Evolutionary conservation across 2,888 invertebrate genomes (phyloP), one percentile per base, ranked within the genome.

Genomic region (Epinotia bilunana): DNA sequence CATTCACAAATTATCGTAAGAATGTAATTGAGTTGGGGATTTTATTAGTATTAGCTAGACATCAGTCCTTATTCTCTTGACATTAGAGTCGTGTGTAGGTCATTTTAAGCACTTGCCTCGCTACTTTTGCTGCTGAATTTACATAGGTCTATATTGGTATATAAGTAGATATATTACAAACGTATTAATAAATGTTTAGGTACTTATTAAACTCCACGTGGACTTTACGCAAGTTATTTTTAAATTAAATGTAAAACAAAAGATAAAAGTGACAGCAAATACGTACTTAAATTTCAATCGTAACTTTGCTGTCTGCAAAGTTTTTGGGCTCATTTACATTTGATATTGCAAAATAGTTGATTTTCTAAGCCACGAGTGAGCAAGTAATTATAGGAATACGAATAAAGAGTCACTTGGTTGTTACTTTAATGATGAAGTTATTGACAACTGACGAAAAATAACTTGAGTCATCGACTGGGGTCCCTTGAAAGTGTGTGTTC

Each of bases 251-350:
- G 7, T 20, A 23, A 11, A 43, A 20, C 33, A 57, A 57, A 18
- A 57, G 23, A 43, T 12, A n/a, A 43, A 43, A 16, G 46, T 58
- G 46, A 46, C 58, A 58, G 39, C n/a, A 69, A 60, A 68, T 68
- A 58, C 46, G 6, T 53, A 12, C 49, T 55, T 55, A 55, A 33
- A 33, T 33, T 28, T 58, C n/a, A 69, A 69, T 69, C 69, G 60
- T 43, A 69, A 69, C 69, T 69, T 69, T 46, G 39, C 55, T 23
- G 75, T 75, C 75, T 75, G 72, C 67, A 67, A 75, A 75, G 71
- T 72, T 75, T 75, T 75, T 23, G 65, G 58, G 12, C 33, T 69
- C 63, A 64, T 71, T 71, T 71, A 53, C 60, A 71, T 71, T 71
- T 70, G 58, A 58, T 70, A 70, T 64, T 43, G 23, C 57, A 72